Evolutionary conservation across 2,888 invertebrate species (phyloP).

Genomic region (Periphyllus acericola): DNA sequence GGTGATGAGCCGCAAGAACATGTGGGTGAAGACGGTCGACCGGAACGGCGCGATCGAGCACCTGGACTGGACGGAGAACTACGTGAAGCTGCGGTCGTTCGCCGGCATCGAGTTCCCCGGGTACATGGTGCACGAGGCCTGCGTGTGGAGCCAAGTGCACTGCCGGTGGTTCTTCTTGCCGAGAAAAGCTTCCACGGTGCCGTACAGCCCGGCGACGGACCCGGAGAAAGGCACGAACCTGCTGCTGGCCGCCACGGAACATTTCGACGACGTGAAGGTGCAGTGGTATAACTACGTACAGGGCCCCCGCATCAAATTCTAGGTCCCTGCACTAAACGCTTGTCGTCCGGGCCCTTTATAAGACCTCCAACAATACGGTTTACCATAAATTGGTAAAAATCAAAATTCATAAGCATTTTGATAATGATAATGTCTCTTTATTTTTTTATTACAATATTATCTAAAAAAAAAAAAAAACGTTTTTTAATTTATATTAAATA

Average conservation of each 20-base stretch:
- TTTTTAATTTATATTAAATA: too few species aligned
- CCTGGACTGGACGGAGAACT: conserved; percentile 75
- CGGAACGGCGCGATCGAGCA: conserved; percentile 80
- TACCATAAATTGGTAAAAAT: too few species aligned
- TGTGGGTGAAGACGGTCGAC: conserved; percentile 91
- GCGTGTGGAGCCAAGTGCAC: conserved; percentile 86
- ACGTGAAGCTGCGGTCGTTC: conserved; percentile 77
- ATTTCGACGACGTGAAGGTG: too few species aligned
- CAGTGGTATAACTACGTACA: too few species aligned
- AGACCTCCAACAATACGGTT: too few species aligned
- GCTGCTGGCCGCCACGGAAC: conserved; percentile 83
- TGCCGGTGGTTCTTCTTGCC: conserved; percentile 94
- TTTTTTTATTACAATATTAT: too few species aligned
- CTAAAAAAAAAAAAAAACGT: too few species aligned
- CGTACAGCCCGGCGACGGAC: conserved; percentile 90
- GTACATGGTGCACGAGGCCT: conserved; percentile 97
- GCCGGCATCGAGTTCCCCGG: conserved; percentile 87
- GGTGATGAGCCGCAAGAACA: conserved; percentile 85
- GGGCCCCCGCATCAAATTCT: too few species aligned
- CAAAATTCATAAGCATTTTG: too few species aligned
- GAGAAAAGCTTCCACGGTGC: conserved; percentile 83
- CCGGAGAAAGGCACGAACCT: conserved; percentile 90
- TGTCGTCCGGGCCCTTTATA: too few species aligned
- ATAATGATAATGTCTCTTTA: too few species aligned
- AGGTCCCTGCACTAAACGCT: too few species aligned